Evolutionary conservation across 2,888 invertebrate genomes (phyloP).

Genomic region (Drosophila infuscata): DNA sequence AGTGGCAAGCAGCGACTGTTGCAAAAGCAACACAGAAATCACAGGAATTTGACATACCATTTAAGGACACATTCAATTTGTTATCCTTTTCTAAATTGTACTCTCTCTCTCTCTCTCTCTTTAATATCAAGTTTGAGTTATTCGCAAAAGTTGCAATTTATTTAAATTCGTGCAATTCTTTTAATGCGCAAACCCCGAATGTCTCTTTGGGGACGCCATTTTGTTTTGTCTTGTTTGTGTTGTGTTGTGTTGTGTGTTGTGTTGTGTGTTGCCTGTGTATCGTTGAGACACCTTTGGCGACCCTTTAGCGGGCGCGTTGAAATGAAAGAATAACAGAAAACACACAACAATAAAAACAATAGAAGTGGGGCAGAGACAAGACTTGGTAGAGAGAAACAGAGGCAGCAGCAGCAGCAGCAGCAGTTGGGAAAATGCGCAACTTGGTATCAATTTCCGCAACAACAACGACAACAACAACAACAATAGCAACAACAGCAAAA

Average conservation of each 20-base stretch:
- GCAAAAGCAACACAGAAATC: background rate
- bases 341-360: conserved; percentile 40
- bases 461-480: conserved; percentile 22
- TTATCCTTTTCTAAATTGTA: background rate
- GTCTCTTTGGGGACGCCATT: conserved; percentile 35
- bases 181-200: background rate
- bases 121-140: background rate
- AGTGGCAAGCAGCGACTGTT: conserved; percentile 4
- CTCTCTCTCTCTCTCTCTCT: background rate
- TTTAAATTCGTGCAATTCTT: background rate
- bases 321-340: conserved; percentile 75
- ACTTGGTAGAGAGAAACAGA: background rate
- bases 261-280: conserved; percentile 24
- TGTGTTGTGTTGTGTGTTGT: conserved; percentile 16
- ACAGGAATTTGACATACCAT: background rate
- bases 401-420: conserved; percentile 2
- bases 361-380: conserved; percentile 10
- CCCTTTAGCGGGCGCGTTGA: conserved; percentile 73
- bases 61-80: background rate
- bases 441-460: conserved; percentile 66
- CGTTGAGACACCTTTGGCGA: conserved; percentile 62
- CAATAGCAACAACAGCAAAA: conserved; percentile 23
- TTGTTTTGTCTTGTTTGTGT: conserved; percentile 23
- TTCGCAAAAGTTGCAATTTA: background rate
- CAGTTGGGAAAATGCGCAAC: conserved; percentile 50